These are phyloP conservation scores for Danionella dracula DNA, from an alignment of 2,797 vertebrate genomes.

Conservation along the genomic window DNA sequence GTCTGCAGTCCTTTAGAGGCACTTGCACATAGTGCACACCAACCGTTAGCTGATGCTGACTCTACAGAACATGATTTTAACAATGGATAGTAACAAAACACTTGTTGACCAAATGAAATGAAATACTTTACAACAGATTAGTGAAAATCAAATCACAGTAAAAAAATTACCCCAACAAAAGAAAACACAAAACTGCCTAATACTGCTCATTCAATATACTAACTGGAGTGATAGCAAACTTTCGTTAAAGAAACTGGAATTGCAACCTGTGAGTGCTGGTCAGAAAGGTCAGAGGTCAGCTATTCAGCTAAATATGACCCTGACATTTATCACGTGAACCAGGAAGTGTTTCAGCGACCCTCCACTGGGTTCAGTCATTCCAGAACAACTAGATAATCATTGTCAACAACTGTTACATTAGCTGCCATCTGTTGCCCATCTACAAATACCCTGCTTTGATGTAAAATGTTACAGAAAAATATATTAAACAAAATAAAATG, in stretches of 20 bases:
- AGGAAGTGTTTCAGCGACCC: background rate
- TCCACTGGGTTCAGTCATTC: background rate
- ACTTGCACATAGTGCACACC: no score
- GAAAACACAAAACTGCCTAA: background rate
- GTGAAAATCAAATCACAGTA: no score
- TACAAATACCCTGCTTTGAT: no score
- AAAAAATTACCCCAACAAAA: no score
- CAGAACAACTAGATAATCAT: background rate
- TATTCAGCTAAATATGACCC: background rate
- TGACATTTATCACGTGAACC: conserved; percentile 13
- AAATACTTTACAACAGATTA: no score
- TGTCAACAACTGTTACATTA: background rate
- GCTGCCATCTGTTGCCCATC: background rate
- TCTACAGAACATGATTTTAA: no score
- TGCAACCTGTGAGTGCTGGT: background rate
- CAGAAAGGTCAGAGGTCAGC: background rate
- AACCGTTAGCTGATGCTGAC: no score
- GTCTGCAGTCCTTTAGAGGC: no score
- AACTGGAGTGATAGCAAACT: background rate
- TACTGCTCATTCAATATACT: background rate
- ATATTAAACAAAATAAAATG: no score
- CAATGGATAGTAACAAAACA: no score
- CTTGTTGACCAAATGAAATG: no score
- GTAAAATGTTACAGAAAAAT: no score
- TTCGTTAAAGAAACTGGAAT: conserved; percentile 9